These are phyloP conservation scores for Equus quagga DNA, from an alignment of 2,113 vertebrate genomes.

Conservation along the genomic window DNA sequence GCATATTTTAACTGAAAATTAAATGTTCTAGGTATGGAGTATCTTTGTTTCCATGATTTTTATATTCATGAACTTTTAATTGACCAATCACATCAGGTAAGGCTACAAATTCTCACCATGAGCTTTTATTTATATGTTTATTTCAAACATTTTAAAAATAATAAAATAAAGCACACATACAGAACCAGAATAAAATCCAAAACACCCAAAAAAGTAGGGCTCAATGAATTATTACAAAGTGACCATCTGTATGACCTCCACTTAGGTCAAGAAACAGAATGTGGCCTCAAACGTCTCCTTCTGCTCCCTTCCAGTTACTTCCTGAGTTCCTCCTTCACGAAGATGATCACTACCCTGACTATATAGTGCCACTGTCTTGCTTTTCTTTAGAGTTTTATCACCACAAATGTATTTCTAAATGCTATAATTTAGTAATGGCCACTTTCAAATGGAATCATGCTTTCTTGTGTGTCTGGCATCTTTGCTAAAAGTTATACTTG, in stretches of 20 bases:
- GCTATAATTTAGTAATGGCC: neutral
- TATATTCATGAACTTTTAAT: neutral
- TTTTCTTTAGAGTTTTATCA: conserved; percentile 20
- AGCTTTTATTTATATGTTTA: conserved; percentile 5
- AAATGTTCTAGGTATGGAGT: neutral
- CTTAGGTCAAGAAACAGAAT: neutral
- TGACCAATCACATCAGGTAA: neutral
- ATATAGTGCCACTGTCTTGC: neutral
- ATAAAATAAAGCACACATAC: neutral
- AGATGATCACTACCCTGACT: neutral
- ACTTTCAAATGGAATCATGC: neutral
- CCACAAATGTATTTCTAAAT: neutral
- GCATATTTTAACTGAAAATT: neutral
- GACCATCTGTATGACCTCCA: neutral
- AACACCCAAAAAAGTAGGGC: neutral
- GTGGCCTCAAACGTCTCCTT: neutral
- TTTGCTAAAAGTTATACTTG: neutral
- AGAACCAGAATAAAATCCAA: neutral
- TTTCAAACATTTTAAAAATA: neutral
- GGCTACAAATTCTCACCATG: neutral
- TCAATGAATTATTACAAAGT: neutral
- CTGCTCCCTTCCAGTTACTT: neutral
- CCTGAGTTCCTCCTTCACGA: neutral
- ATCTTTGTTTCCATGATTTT: conserved; percentile 9
- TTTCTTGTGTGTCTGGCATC: neutral